phyloP scores from a whole-genome alignment of 2,888 invertebrate genomes.

The Hipparchia sbordonii region DNA sequence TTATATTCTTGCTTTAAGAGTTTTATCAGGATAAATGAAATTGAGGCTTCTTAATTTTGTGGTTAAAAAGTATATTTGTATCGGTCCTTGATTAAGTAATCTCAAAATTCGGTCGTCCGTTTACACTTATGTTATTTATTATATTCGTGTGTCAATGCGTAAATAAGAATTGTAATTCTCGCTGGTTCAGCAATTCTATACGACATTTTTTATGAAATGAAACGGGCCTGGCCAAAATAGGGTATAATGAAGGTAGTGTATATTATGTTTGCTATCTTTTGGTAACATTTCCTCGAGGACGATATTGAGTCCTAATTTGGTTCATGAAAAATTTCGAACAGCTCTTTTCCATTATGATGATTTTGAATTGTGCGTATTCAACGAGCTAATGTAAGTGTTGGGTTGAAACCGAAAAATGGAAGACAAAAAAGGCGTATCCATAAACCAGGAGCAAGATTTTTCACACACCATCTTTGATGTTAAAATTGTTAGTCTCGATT shows the following conservation, averaged over 20 bases:
- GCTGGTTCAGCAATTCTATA: not conserved
- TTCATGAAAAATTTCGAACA: not conserved
- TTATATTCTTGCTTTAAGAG: not conserved
- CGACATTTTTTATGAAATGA: not conserved
- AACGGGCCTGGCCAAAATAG: not conserved
- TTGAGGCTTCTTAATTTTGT: not conserved
- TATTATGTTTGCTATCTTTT: not conserved
- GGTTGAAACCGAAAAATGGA: not conserved
- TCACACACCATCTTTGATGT: not conserved
- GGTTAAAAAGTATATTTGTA: slow-evolving; percentile 2
- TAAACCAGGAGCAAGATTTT: not conserved
- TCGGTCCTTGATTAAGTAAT: not conserved
- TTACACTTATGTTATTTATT: not conserved
- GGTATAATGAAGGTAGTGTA: not conserved
- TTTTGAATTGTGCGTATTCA: not conserved
- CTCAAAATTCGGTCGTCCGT: not conserved
- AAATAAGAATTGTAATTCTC: not conserved
- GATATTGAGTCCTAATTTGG: not conserved
- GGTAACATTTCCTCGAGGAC: not conserved
- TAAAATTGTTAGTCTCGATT: not conserved
- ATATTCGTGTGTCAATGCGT: not conserved
- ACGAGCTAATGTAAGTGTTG: not conserved
- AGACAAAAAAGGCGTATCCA: not conserved
- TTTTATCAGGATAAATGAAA: not conserved
- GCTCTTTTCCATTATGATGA: not conserved